Evolutionary conservation across 2,888 invertebrate genomes (phyloP).

Genomic region (Meganola albula): DNA sequence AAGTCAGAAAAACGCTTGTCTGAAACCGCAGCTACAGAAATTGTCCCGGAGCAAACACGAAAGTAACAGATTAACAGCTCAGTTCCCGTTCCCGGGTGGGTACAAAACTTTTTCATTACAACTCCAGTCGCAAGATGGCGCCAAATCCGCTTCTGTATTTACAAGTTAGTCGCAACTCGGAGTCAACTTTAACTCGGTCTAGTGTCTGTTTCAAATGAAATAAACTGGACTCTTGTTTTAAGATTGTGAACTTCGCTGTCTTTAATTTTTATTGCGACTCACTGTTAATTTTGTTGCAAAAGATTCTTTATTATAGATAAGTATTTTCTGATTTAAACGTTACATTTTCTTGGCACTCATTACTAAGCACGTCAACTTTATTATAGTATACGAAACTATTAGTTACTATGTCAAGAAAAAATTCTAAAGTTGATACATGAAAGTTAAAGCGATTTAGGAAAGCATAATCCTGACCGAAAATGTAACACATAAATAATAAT

Average conservation of each 20-base stretch:
- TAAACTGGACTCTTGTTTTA: conserved; percentile 12
- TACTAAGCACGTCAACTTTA: no score
- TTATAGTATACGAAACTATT: no score
- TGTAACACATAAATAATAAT: no score
- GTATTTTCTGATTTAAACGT: no score
- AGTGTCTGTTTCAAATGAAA: conserved; percentile 21
- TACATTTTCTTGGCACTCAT: no score
- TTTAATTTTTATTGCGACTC: background rate
- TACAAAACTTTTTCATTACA: conserved; percentile 46
- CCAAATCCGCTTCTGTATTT: conserved; percentile 25
- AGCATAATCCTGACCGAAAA: no score
- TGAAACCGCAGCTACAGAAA: conserved; percentile 6
- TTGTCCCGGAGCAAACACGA: conserved; percentile 20
- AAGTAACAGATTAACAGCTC: conserved; percentile 28
- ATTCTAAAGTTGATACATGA: no score
- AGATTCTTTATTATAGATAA: no score
- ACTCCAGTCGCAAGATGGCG: conserved; percentile 23
- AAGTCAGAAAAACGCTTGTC: background rate
- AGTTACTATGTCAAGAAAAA: no score
- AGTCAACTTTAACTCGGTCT: conserved; percentile 25
- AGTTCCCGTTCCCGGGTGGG: conserved; percentile 15
- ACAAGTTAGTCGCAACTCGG: conserved; percentile 25
- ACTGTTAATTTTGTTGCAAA: no score
- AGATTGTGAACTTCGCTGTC: conserved; percentile 6
- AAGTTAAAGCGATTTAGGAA: no score